Percentiles rank a stretch among this genome's conserved stretches.
Evolutionary conservation across 2,797 vertebrate genomes (phyloP).

Genomic region (Botia almorhae): DNA sequence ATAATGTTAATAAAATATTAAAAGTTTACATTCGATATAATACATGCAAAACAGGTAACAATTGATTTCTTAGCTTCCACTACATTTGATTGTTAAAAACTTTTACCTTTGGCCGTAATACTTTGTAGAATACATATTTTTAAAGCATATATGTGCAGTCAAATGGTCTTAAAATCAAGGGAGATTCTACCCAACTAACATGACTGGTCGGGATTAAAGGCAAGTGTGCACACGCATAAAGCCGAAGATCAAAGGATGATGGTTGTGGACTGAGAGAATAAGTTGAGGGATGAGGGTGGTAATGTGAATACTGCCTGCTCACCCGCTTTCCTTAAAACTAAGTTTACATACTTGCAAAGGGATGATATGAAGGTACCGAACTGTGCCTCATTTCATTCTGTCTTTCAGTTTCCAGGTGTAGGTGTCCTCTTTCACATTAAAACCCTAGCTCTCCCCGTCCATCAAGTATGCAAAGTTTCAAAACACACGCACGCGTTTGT

Average conservation of each 20-base stretch:
- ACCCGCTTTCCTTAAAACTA: not conserved
- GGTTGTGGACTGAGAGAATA: not conserved
- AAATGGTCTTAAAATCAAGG: not conserved
- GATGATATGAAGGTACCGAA: constrained; percentile 58
- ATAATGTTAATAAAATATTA: not conserved
- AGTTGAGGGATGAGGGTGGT: no score
- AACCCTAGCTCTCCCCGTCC: constrained; percentile 17
- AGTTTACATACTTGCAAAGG: constrained; percentile 69
- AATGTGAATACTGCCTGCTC: no score
- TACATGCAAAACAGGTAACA: not conserved
- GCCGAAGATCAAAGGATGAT: constrained; percentile 51
- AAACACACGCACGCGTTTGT: constrained; percentile 3
- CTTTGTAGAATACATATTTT: no score
- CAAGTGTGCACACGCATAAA: constrained; percentile 61
- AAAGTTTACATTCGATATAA: no score
- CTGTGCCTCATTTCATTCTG: constrained; percentile 48
- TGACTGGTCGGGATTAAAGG: constrained; percentile 15
- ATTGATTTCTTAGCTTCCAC: no score
- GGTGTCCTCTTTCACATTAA: constrained; percentile 41
- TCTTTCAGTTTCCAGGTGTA: constrained; percentile 56
- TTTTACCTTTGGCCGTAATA: no score
- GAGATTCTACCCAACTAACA: not conserved
- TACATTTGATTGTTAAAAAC: not conserved
- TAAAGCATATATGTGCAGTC: no score
- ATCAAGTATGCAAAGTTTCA: constrained; percentile 53